phyloP scores from a whole-genome alignment of 1,140 invertebrate species.

The Pissodes strobi region DNA sequence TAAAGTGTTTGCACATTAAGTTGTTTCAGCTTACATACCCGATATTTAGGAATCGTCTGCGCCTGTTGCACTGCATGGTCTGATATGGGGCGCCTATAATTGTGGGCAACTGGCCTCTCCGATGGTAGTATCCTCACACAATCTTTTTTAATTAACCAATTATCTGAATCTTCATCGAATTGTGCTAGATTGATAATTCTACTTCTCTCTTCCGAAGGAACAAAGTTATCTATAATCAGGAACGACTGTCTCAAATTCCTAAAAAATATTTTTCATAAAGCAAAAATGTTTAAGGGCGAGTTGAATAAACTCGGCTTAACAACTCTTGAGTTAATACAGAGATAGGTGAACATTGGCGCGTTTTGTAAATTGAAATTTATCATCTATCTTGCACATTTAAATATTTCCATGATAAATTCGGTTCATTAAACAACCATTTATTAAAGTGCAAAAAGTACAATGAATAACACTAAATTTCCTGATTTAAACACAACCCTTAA shows the following conservation, averaged over 20 bases:
- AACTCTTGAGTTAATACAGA: too few relatives aligned
- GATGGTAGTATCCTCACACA: slow-evolving; percentile 41
- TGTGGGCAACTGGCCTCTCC: slow-evolving; percentile 50
- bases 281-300: too few relatives aligned
- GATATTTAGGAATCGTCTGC: slow-evolving; percentile 40
- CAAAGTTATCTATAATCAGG: slow-evolving; percentile 95
- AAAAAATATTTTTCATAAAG: slow-evolving; percentile 32
- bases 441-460: too few relatives aligned
- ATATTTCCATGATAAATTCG: too few relatives aligned
- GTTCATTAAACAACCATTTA: too few relatives aligned
- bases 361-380: too few relatives aligned
- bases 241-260: slow-evolving; percentile 77
- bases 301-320: too few relatives aligned
- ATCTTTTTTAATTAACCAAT: slow-evolving; percentile 67
- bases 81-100: slow-evolving; percentile 66
- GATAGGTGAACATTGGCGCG: too few relatives aligned
- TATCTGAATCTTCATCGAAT: slow-evolving; percentile 88
- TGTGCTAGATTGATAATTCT: slow-evolving; percentile 76
- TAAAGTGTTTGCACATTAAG: too few relatives aligned
- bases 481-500: too few relatives aligned
- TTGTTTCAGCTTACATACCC: slow-evolving; percentile 38
- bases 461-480: too few relatives aligned
- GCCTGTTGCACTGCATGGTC: slow-evolving; percentile 70
- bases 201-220: slow-evolving; percentile 87
- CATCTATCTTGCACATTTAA: too few relatives aligned